Evolutionary conservation across 2,888 invertebrate genomes (phyloP), one percentile per base, ranked within the genome.

Genomic region (Thumatha senex): DNA sequence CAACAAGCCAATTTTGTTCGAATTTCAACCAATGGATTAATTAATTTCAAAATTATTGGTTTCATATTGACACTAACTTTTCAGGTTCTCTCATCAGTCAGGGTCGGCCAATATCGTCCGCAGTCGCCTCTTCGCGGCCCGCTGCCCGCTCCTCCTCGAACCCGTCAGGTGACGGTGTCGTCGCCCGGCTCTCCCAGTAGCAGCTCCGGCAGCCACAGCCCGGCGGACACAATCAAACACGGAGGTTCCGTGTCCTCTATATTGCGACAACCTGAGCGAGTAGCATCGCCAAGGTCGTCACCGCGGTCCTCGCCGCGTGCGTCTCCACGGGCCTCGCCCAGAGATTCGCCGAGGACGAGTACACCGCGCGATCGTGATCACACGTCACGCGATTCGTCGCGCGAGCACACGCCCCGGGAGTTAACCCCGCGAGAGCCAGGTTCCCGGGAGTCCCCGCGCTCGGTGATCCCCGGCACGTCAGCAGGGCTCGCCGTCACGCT

Each of bases 141-240:
- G 78, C 85, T 91, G 85, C 86, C 91, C 89, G 92, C 88, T 74
- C 86, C 88, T 58, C 84, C 89, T 78, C 88, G 88, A 80, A 81
- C 89, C 82, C 87, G 86, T 65, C 89, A 85, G 78, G 90, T 82
- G 86, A 86, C 86, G 65, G 84, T 86, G 39, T 86, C 95, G 79
- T 95, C 96, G 78, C 96, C 96, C 93, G 96, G 95, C 93, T 96
- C 96, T 82, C 96, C 96, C 94, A 96, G 96, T 94, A 96, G 94
- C 93, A 95, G 96, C 92, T 95, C 96, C 77, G 96, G 95, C 80
- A 95, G 95, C 70, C 95, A 95, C 80, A 95, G 95, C 75, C 96
- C 96, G 70, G 95, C 96, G 70, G 96, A 95, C 75, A 94, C 95
- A 61, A 94, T 95, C 82, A 95, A 95, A 80, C 94, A 94, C 83